Evolutionary conservation across 1,140 invertebrate genomes (phyloP).

Genomic region (Apis cerana): DNA sequence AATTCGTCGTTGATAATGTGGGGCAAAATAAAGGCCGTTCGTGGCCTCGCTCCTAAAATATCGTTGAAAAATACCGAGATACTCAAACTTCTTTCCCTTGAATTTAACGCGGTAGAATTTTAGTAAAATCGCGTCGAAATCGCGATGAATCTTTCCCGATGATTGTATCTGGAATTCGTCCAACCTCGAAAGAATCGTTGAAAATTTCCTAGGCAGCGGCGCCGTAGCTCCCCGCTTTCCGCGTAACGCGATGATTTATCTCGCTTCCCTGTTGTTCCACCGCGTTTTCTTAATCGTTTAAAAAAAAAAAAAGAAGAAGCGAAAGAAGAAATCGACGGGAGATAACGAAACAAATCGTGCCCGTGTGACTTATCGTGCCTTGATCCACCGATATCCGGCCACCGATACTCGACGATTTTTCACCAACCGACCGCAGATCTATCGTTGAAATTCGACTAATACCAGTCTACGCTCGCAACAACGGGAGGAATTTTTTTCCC

Average conservation of each 20-base stretch:
- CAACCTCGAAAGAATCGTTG: slow-evolving; percentile 11
- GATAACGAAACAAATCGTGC: slow-evolving; percentile 45
- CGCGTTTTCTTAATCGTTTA: slow-evolving; percentile 11
- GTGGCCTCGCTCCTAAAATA: no score
- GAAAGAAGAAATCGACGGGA: not conserved
- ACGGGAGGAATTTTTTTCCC: no score
- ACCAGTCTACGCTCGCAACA: not conserved
- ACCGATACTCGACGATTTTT: slow-evolving; percentile 26
- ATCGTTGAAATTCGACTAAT: not conserved
- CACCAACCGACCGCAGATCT: slow-evolving; percentile 2
- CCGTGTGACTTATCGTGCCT: slow-evolving; percentile 26
- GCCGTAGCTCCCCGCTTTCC: not conserved
- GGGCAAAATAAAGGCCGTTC: not conserved
- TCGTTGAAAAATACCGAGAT: not conserved
- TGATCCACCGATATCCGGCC: slow-evolving; percentile 12
- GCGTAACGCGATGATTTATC: slow-evolving; percentile 26
- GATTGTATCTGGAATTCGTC: slow-evolving; percentile 8
- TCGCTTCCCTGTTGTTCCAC: not conserved
- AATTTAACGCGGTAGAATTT: not conserved
- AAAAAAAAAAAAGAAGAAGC: not conserved
- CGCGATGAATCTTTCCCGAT: not conserved
- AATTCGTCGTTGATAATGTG: no score
- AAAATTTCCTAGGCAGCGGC: slow-evolving; percentile 11
- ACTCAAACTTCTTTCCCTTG: not conserved
- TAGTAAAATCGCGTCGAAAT: not conserved